Evolutionary conservation across 2,113 vertebrate species (phyloP), one percentile per base, ranked within the genome.

Genomic region (Machaerirhynchus nigripectus): DNA sequence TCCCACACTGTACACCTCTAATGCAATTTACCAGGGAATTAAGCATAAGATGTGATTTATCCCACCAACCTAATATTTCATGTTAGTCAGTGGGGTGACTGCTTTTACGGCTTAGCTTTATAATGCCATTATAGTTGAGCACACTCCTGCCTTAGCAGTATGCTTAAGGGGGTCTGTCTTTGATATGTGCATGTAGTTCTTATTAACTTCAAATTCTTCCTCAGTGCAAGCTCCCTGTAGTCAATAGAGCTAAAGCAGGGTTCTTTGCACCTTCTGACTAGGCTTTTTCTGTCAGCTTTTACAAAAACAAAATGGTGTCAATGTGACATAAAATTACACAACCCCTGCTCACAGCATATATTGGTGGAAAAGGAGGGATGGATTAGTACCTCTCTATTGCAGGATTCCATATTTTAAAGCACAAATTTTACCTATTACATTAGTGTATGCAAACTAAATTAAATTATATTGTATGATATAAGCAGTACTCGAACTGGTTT

Each of bases 21-120:
- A 96, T 95, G 86, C 77, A 97, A 96, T 95, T 96, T 96, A 95
- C 92, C 87, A 96, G 83, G 87, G 91, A 97, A 97, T 97, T 97
- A 96, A 95, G 84, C 86, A 93, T 90, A 93, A 78, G 89, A 97
- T 85, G 52, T 90, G 88, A 95, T 96, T 97, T 96, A 93, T 95
- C 78, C 91, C 82, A 75, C 90, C 90, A 93, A 95, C 80, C 87
- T 92, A 95, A 96, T 95, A 96, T 94, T 95, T 96, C 77, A 55
- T 91, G 94, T 94, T 96, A 96, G 90, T 93, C 96, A 91, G 91
- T 93, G 79, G 95, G 87, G 61, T 74, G 67, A 92, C 89, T 85
- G 79, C 77, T 96, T 97, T 96, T 95, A 82, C 4, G 3, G 69
- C 63, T 95, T 82, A 87, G 67, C 76, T 97, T 93, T 95, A 57